Evolutionary conservation across 2,888 invertebrate species (phyloP).

Genomic region (Rambutsinella grinnellia): DNA sequence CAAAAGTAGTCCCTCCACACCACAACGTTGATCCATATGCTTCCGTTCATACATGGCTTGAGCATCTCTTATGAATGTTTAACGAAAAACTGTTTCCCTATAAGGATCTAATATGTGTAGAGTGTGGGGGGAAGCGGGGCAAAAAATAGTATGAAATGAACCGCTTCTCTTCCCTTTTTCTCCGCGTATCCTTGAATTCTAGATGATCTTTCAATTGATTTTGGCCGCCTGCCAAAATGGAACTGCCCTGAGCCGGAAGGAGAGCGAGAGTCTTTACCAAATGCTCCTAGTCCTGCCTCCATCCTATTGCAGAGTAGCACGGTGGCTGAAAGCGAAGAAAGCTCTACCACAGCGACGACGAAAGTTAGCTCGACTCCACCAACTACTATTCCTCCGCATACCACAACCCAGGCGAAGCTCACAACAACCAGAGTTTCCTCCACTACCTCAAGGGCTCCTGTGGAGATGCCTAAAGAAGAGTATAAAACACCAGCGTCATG

Average conservation of each 20-base stretch:
- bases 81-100: too few relatives aligned
- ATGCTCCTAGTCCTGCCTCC: constrained; percentile 47
- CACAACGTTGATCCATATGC: too few relatives aligned
- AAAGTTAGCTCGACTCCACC: constrained; percentile 26
- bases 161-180: neutral
- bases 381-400: constrained; percentile 21
- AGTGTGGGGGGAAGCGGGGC: too few relatives aligned
- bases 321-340: constrained; percentile 16
- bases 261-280: constrained; percentile 68
- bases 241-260: constrained; percentile 91
- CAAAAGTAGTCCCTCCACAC: too few relatives aligned
- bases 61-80: too few relatives aligned
- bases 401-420: constrained; percentile 22
- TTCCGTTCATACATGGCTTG: too few relatives aligned
- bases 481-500: constrained; percentile 73
- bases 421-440: constrained; percentile 44
- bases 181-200: constrained; percentile 51
- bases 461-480: constrained; percentile 2
- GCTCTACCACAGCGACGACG: constrained; percentile 25
- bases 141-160: too few relatives aligned
- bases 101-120: too few relatives aligned
- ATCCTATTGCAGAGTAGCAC: constrained; percentile 39
- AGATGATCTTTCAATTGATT: constrained; percentile 83
- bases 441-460: constrained; percentile 9
- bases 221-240: constrained; percentile 90